A percentile compares a stretch with the other conserved stretches of the same genome.
phyloP scores from a whole-genome alignment of 2,113 vertebrate genomes.

The Colossoma macropomum region DNA sequence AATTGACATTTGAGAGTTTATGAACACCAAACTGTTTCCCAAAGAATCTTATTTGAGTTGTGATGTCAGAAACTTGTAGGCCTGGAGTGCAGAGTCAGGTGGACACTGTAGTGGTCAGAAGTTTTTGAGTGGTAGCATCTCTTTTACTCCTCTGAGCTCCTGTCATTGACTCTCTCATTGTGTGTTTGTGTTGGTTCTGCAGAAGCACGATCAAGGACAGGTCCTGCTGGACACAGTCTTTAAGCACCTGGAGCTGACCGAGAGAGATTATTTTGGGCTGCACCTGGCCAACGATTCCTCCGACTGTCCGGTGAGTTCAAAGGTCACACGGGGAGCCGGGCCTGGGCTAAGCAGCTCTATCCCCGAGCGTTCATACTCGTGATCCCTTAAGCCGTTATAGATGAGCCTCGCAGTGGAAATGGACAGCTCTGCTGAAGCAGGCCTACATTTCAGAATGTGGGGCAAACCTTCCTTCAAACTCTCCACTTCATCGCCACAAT shows the following conservation, averaged over 20 bases:
- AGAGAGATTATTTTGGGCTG: conserved; percentile 98
- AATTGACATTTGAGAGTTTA: too few species aligned
- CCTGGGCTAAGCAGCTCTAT: neutral
- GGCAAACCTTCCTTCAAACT: neutral
- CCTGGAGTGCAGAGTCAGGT: too few species aligned
- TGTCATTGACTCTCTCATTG: neutral
- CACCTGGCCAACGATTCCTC: conserved; percentile 92
- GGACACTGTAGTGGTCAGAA: too few species aligned
- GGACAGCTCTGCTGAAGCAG: neutral
- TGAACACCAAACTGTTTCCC: too few species aligned
- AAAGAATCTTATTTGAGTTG: too few species aligned
- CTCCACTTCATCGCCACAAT: neutral
- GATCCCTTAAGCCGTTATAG: neutral
- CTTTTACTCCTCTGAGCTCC: neutral
- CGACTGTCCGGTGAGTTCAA: conserved; percentile 89
- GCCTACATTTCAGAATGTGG: neutral
- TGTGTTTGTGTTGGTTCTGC: conserved; percentile 58
- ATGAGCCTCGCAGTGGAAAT: neutral
- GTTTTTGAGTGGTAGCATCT: too few species aligned
- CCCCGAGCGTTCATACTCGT: neutral
- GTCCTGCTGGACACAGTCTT: conserved; percentile 93
- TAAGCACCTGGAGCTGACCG: conserved; percentile 97
- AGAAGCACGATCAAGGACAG: conserved; percentile 96
- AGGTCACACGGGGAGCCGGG: conserved; percentile 26
- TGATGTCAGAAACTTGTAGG: too few species aligned